A percentile compares a stretch with the other conserved stretches of the same genome.
These are phyloP conservation scores for Leucophora obtusa DNA, from an alignment of 2,888 invertebrate genomes.

Conservation along the genomic window DNA sequence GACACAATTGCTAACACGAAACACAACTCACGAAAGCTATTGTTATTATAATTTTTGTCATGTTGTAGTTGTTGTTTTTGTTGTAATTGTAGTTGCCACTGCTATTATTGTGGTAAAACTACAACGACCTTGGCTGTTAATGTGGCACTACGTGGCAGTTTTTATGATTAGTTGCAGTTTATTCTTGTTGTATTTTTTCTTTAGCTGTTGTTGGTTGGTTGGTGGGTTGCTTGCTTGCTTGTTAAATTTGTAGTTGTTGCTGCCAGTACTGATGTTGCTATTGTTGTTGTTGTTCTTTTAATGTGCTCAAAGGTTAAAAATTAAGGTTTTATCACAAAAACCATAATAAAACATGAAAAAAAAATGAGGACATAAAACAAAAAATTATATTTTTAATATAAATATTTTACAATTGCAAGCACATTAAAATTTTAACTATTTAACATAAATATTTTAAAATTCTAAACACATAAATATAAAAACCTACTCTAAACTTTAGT, in stretches of 20 bases:
- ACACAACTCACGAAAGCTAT: slow-evolving; percentile 18
- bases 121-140: slow-evolving; percentile 62
- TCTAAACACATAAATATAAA: too few relatives aligned
- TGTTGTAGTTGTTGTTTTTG: slow-evolving; percentile 12
- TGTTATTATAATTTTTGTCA: slow-evolving; percentile 12
- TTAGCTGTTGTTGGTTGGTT: slow-evolving; percentile 11
- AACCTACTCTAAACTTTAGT: too few relatives aligned
- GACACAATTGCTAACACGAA: slow-evolving; percentile 31
- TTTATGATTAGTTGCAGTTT: slow-evolving; percentile 59
- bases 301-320: slow-evolving; percentile 29
- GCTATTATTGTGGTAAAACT: slow-evolving; percentile 31
- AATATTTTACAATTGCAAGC: too few relatives aligned
- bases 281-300: slow-evolving; percentile 18
- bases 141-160: slow-evolving; percentile 60
- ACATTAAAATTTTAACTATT: too few relatives aligned
- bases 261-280: neutral
- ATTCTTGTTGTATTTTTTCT: neutral
- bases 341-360: neutral
- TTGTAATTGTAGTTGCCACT: slow-evolving; percentile 34
- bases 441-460: too few relatives aligned
- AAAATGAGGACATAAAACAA: slow-evolving; percentile 2
- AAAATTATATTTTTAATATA: neutral
- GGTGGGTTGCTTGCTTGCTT: slow-evolving; percentile 23
- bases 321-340: slow-evolving; percentile 41
- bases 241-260: slow-evolving; percentile 31